A percentile compares a stretch with the other conserved stretches of the same genome.
phyloP scores from a whole-genome alignment of 1,140 invertebrate genomes.

The Bathynomus jamesi region DNA sequence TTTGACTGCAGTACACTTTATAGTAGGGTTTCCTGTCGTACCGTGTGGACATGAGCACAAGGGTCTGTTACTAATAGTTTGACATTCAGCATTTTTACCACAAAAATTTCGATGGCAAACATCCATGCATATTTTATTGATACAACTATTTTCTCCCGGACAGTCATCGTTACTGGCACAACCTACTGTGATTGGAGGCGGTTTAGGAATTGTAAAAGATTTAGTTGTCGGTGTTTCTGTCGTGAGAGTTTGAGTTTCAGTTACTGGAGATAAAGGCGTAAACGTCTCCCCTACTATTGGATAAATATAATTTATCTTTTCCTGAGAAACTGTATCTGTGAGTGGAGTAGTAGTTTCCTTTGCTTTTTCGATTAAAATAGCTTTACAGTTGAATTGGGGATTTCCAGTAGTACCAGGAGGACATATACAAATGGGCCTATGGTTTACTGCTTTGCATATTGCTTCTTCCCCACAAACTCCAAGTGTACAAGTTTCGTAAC shows the following conservation, averaged over 20 bases:
- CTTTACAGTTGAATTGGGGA: conserved; percentile 14
- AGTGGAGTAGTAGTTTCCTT: too few species aligned
- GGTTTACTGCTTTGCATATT: conserved; percentile 37
- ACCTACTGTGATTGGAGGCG: conserved; percentile 54
- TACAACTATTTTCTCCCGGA: conserved; percentile 70
- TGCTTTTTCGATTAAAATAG: not conserved
- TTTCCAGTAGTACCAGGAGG: conserved; percentile 17
- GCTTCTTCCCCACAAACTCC: conserved; percentile 50
- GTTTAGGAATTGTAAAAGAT: not conserved
- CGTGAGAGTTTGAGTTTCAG: not conserved
- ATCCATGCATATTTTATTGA: conserved; percentile 67
- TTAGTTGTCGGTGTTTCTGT: not conserved
- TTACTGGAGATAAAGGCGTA: not conserved
- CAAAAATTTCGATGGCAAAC: conserved; percentile 41
- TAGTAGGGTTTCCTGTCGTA: conserved; percentile 74
- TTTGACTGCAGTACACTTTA: conserved; percentile 60
- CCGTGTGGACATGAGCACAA: conserved; percentile 71
- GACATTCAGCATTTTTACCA: conserved; percentile 44
- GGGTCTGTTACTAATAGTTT: conserved; percentile 62
- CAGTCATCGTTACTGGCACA: conserved; percentile 82
- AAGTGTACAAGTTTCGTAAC: conserved; percentile 62
- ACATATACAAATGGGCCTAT: conserved; percentile 22
- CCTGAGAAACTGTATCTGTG: not conserved
- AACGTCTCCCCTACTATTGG: not conserved
- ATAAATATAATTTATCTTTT: not conserved